Evolutionary conservation across 2,797 vertebrate genomes (phyloP).

Genomic region (Pipistrellus pipistrellus): DNA sequence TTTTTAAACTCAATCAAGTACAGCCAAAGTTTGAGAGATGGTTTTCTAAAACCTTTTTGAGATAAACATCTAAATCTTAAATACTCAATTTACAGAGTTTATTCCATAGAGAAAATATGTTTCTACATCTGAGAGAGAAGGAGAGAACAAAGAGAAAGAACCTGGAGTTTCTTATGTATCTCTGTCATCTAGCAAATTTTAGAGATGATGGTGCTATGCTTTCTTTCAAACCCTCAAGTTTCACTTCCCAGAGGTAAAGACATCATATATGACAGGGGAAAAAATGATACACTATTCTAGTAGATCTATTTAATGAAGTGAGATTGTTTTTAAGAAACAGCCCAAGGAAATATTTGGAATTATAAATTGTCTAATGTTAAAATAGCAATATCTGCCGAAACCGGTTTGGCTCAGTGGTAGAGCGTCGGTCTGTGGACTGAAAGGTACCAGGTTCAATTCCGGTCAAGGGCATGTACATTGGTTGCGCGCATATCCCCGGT

Average conservation of each 20-base stretch:
- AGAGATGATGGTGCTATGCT: neutral
- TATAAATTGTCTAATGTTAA: constrained; percentile 49
- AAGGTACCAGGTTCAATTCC: too few relatives aligned
- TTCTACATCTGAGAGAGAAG: neutral
- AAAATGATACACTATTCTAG: neutral
- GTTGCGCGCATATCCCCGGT: too few relatives aligned
- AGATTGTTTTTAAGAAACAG: constrained; percentile 10
- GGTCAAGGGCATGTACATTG: too few relatives aligned
- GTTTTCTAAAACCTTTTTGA: constrained; percentile 11
- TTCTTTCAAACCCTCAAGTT: constrained; percentile 29
- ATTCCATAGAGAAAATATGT: constrained; percentile 2
- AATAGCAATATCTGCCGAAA: constrained; percentile 44
- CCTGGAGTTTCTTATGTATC: neutral
- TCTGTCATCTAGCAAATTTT: neutral
- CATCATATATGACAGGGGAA: neutral
- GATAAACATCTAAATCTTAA: constrained; percentile 31
- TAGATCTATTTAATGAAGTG: neutral
- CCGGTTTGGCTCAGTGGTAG: too few relatives aligned
- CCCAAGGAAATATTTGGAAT: constrained; percentile 23
- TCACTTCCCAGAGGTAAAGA: constrained; percentile 13
- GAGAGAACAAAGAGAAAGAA: neutral
- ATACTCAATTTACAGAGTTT: constrained; percentile 16
- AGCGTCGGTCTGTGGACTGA: too few relatives aligned
- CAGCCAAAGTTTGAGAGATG: neutral
- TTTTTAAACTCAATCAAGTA: neutral